phyloP scores from a whole-genome alignment of 2,888 invertebrate genomes.

The Xiphydria camelus region DNA sequence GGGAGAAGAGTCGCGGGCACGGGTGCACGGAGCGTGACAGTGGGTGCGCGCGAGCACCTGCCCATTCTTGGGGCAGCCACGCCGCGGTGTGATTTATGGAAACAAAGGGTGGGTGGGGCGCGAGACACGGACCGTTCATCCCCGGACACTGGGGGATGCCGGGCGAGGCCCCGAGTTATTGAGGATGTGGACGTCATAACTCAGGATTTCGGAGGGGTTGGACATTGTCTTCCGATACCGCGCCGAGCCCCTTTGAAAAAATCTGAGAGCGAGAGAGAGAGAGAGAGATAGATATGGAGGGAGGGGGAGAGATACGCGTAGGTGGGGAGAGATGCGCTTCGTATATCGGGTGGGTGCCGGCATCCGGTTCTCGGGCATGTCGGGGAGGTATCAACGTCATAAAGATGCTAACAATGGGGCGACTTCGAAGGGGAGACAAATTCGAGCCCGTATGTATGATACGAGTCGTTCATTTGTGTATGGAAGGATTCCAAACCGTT shows the following conservation, averaged over 20 bases:
- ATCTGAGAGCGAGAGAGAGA: too few species aligned
- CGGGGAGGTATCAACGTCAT: too few species aligned
- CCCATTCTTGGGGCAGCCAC: slow-evolving; percentile 46
- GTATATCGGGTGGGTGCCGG: too few species aligned
- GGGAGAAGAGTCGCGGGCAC: slow-evolving; percentile 40
- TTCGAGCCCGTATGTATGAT: too few species aligned
- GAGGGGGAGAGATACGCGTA: too few species aligned
- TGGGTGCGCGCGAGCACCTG: slow-evolving; percentile 54
- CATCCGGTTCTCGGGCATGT: too few species aligned
- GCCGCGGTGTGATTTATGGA: slow-evolving; percentile 44
- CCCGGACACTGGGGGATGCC: slow-evolving; percentile 12
- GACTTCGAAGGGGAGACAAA: too few species aligned
- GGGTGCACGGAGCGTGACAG: slow-evolving; percentile 56
- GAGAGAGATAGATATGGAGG: too few species aligned
- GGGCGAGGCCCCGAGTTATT: slow-evolving; percentile 7
- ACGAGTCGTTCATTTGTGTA: too few species aligned
- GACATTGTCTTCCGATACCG: slow-evolving; percentile 3
- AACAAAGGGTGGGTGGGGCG: slow-evolving; percentile 37
- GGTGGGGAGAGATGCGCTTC: too few species aligned
- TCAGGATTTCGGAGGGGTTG: slow-evolving; percentile 14
- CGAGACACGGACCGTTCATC: slow-evolving; percentile 24
- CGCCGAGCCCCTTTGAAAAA: not conserved
- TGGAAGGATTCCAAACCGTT: too few species aligned
- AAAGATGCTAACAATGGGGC: too few species aligned
- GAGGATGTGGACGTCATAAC: slow-evolving; percentile 18